Percentiles rank a stretch among this genome's conserved stretches.
phyloP scores from a whole-genome alignment of 2,797 vertebrate species.

The Novumbra hubbsi region DNA sequence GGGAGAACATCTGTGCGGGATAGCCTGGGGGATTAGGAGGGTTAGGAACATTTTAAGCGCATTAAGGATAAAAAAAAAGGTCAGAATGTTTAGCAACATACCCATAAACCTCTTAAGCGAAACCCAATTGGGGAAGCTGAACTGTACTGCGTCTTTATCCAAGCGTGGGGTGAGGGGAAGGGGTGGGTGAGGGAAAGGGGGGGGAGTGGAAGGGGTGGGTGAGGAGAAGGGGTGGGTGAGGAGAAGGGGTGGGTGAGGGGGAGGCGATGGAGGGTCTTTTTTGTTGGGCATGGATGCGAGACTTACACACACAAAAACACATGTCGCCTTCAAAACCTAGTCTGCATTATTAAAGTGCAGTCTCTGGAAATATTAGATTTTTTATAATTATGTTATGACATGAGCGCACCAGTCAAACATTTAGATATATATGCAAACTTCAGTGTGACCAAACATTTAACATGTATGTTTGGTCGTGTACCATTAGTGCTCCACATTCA shows the following conservation, averaged over 20 bases:
- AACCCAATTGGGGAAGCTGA: conserved; percentile 61
- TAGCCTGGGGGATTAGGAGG: conserved; percentile 59
- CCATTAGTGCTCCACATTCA: conserved; percentile 24
- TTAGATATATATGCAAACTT: too few species aligned
- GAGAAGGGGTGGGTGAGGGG: not conserved
- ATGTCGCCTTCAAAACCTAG: not conserved
- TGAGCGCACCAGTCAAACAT: not conserved
- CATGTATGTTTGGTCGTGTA: not conserved
- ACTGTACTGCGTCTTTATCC: conserved; percentile 72
- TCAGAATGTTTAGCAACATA: conserved; percentile 68
- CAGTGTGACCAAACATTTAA: too few species aligned
- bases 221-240: not conserved
- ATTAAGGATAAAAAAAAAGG: conserved; percentile 66
- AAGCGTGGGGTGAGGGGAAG: conserved; percentile 51
- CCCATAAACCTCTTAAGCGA: conserved; percentile 68
- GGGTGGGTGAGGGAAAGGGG: not conserved
- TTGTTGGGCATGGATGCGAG: conserved; percentile 14
- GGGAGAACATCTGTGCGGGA: conserved; percentile 64
- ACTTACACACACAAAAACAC: conserved; percentile 30
- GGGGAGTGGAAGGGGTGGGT: not conserved
- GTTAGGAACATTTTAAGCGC: conserved; percentile 68
- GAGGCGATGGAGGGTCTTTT: not conserved
- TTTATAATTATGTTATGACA: not conserved
- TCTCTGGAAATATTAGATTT: not conserved
- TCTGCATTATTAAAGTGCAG: not conserved